These are phyloP conservation scores for Octonoba sinensis DNA, from an alignment of 2,888 invertebrate genomes.

Conservation along the genomic window DNA sequence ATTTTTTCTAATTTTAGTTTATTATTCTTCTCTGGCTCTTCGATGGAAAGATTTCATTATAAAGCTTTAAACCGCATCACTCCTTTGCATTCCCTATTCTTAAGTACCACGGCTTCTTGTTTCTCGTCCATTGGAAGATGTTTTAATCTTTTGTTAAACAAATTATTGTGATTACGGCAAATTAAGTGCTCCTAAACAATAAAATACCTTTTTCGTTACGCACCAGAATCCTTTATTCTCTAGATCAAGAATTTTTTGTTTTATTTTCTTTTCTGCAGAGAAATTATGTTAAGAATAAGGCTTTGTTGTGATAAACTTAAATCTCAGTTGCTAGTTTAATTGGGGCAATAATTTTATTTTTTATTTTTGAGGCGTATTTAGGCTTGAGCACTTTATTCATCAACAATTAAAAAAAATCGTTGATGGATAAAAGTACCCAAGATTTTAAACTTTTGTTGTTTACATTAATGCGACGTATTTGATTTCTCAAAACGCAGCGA, in stretches of 20 bases:
- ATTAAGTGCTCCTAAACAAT: slow-evolving; percentile 20
- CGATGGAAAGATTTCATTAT: slow-evolving; percentile 20
- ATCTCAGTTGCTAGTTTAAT: not conserved
- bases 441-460: no score
- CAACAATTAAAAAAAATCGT: no score
- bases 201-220: slow-evolving; percentile 3
- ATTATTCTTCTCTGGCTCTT: slow-evolving; percentile 15
- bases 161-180: slow-evolving; percentile 22
- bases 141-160: slow-evolving; percentile 30
- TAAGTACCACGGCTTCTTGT: not conserved
- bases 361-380: no score
- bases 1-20: slow-evolving; percentile 17
- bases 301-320: not conserved
- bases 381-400: no score
- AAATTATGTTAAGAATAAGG: not conserved
- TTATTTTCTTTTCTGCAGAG: not conserved
- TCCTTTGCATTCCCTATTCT: slow-evolving; percentile 5
- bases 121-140: slow-evolving; percentile 2
- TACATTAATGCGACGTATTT: no score
- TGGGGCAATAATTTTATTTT: not conserved
- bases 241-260: not conserved
- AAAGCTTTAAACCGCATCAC: not conserved
- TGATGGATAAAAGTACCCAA: no score
- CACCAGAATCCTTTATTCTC: not conserved
- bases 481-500: no score